phyloP scores from a whole-genome alignment of 2,797 vertebrate species.

The Margarornis squamiger region DNA sequence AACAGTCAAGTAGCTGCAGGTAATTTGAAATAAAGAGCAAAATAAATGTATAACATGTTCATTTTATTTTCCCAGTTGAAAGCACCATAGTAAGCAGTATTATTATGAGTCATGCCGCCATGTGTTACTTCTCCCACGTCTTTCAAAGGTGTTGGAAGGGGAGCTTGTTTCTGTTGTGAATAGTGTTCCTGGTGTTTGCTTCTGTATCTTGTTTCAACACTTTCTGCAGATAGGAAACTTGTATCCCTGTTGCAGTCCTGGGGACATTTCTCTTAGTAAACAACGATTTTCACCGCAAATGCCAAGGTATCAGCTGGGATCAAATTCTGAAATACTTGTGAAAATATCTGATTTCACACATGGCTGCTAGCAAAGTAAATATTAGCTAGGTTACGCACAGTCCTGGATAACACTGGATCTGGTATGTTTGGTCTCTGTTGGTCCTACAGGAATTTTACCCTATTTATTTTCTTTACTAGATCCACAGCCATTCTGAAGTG shows the following conservation, averaged over 20 bases:
- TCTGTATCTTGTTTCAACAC: constrained; percentile 22
- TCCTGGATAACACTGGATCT: background rate
- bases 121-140: constrained; percentile 9
- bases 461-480: constrained; percentile 1
- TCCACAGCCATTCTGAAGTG: background rate
- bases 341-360: constrained; percentile 51
- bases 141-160: constrained; percentile 36
- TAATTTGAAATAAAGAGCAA: background rate
- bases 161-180: constrained; percentile 31
- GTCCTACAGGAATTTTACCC: background rate
- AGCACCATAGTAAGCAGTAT: background rate
- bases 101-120: background rate
- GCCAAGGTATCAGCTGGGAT: background rate
- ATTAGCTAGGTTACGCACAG: background rate
- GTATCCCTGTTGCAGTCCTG: constrained; percentile 1
- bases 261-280: constrained; percentile 29
- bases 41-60: background rate
- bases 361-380: constrained; percentile 23
- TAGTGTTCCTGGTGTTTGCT: constrained; percentile 23
- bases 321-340: constrained; percentile 48
- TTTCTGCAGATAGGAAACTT: constrained; percentile 9
- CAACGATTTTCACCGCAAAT: constrained; percentile 31
- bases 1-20: background rate
- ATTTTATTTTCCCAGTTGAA: constrained; percentile 27
- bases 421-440: background rate